These are phyloP conservation scores for Ochropleura plecta DNA, from an alignment of 2,888 invertebrate genomes.

Conservation along the genomic window DNA sequence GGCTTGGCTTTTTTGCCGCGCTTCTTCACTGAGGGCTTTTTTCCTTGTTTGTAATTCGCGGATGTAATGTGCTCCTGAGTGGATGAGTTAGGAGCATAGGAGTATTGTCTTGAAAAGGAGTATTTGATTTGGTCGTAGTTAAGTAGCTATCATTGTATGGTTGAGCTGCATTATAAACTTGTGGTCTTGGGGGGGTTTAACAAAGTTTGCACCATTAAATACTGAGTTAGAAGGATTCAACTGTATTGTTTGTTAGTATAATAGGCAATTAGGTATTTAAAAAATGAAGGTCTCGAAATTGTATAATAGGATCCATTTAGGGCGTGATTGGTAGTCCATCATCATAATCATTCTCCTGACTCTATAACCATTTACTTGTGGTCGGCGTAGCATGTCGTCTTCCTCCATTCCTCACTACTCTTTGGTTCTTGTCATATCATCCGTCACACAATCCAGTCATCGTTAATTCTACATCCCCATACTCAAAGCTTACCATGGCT, in stretches of 20 bases:
- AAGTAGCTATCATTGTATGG: not conserved
- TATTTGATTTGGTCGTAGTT: constrained; percentile 18
- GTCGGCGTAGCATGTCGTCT: no score
- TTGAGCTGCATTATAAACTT: constrained; percentile 10
- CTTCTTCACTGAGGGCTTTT: constrained; percentile 57
- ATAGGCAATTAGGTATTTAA: not conserved
- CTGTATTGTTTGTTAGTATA: not conserved
- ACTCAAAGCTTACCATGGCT: no score
- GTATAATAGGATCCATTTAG: not conserved
- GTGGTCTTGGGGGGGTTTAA: not conserved
- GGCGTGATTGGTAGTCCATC: not conserved
- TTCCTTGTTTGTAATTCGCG: constrained; percentile 62
- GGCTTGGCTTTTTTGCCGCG: constrained; percentile 52
- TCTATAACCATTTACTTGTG: no score
- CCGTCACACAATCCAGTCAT: no score
- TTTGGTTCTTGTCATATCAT: no score
- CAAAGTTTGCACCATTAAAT: not conserved
- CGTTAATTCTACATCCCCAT: no score
- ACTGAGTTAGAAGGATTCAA: not conserved
- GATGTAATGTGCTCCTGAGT: constrained; percentile 64
- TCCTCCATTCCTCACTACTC: no score
- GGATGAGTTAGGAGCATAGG: constrained; percentile 52
- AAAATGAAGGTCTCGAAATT: not conserved
- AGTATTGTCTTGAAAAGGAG: constrained; percentile 60
- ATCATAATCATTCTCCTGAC: no score